Base-by-base conservation (phyloP, 1,140 invertebrate genomes). In the Danaus melanippus region DNA sequence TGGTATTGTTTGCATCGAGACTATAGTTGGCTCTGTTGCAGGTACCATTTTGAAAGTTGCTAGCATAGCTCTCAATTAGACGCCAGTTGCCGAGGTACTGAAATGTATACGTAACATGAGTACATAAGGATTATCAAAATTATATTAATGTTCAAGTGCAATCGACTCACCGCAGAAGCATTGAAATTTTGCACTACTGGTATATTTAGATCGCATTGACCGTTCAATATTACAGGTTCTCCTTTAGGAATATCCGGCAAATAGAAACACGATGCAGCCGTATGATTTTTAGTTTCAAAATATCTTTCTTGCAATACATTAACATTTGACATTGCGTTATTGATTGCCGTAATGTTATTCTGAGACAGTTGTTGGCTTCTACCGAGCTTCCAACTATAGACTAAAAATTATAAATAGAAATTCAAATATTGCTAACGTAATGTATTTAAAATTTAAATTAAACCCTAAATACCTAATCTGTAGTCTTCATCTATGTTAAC, bases 381-480 rank as follows among this genome's bases (percentile, higher is more conserved):
- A 41, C 80, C 79, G 2, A 84, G 60, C 46, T 81, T 84, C 78
- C 78, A 79, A 12, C 72, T 76, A 45, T 64, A 77, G n/a, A 83
- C 79, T 83, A 52, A 41, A 46, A 40, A 42, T 49, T 43, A 39
- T 54, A 44, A 21, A 11, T 42, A 10, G n/a, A 54, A 46, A 42
- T 51, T 8, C 17, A 10, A 10, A 41, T 50, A 42, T 10, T 17
- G 42, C 10, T 40, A 56, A 52, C 8, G 10, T 45, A 12, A 8
- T 32, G 1, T 10, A 43, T 21, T 42, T 9, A 47, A 47, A 49
- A 39, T n/a, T 12, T 48, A 12, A 21, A 5, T 46, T 58, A 50
- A 32, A 32, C 21, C 21, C 21, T 32, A 32, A 32, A 32, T 64
- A 71, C 69, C 60, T 60, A 41, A 52, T 66, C 64, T 67, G 21